phyloP scores from a whole-genome alignment of 2,888 invertebrate genomes.

The Oeneis ivallda region DNA sequence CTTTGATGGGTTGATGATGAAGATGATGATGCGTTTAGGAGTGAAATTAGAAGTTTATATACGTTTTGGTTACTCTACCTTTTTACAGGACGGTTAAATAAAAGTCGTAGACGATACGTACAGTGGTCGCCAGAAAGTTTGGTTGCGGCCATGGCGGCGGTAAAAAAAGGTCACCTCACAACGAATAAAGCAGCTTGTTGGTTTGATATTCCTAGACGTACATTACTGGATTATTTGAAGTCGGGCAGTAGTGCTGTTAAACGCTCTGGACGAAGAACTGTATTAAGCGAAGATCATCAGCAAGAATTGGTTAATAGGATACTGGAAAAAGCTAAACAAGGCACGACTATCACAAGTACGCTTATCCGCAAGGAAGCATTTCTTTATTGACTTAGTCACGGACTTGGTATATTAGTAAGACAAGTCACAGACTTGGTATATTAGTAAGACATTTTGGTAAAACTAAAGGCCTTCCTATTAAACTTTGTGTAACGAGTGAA shows the following conservation, averaged over 20 bases:
- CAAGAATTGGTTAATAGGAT: neutral
- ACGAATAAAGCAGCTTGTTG: neutral
- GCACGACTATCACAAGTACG: neutral
- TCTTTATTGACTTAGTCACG: no score
- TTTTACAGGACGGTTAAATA: neutral
- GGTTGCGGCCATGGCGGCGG: neutral
- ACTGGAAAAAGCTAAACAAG: neutral
- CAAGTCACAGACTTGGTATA: no score
- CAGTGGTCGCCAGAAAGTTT: neutral
- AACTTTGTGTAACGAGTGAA: no score
- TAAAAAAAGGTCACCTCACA: neutral
- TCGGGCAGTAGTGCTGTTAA: neutral
- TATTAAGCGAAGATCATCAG: neutral
- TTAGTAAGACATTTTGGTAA: no score
- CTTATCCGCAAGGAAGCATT: neutral
- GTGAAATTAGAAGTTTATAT: no score
- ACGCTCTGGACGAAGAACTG: neutral
- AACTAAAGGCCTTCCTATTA: no score
- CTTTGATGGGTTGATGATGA: no score
- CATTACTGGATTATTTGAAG: neutral
- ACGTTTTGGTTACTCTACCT: no score
- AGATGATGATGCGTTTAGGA: no score
- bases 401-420: no score
- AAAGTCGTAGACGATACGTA: neutral
- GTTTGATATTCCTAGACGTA: neutral